Evolutionary conservation across 1,140 invertebrate genomes (phyloP).

Genomic region (Tribolium madens): DNA sequence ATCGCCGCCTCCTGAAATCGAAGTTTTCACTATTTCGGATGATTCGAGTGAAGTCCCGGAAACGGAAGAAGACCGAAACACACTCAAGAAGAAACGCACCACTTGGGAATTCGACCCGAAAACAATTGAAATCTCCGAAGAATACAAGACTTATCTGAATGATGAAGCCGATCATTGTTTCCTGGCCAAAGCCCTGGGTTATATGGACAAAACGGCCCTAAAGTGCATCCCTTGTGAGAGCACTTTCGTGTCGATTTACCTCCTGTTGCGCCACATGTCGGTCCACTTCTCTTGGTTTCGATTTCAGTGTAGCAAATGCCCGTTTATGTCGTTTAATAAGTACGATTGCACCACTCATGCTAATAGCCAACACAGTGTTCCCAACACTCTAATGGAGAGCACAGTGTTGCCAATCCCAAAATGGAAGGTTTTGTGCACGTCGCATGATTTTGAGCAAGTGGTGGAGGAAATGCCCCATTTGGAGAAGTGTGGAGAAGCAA

Average conservation of each 20-base stretch:
- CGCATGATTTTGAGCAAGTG: slow-evolving; percentile 50
- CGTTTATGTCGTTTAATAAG: slow-evolving; percentile 65
- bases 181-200: slow-evolving; percentile 30
- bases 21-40: slow-evolving; percentile 10
- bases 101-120: not conserved
- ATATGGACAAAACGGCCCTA: slow-evolving; percentile 55
- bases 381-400: slow-evolving; percentile 58
- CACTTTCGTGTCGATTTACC: slow-evolving; percentile 61
- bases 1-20: slow-evolving; percentile 7
- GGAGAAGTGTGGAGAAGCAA: slow-evolving; percentile 12
- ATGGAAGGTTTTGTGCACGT: slow-evolving; percentile 57
- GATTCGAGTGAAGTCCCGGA: not conserved
- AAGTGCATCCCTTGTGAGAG: slow-evolving; percentile 64
- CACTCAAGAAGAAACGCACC: not conserved
- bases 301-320: slow-evolving; percentile 65
- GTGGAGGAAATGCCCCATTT: not conserved
- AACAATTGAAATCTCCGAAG: not conserved
- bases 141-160: slow-evolving; percentile 18
- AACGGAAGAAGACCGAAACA: not conserved
- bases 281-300: slow-evolving; percentile 66
- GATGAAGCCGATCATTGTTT: slow-evolving; percentile 34
- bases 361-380: slow-evolving; percentile 62
- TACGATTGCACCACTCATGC: slow-evolving; percentile 64
- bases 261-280: slow-evolving; percentile 66
- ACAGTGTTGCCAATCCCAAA: slow-evolving; percentile 62